Base-by-base conservation (phyloP, 2,113 vertebrate species). In the Tyto alba region DNA sequence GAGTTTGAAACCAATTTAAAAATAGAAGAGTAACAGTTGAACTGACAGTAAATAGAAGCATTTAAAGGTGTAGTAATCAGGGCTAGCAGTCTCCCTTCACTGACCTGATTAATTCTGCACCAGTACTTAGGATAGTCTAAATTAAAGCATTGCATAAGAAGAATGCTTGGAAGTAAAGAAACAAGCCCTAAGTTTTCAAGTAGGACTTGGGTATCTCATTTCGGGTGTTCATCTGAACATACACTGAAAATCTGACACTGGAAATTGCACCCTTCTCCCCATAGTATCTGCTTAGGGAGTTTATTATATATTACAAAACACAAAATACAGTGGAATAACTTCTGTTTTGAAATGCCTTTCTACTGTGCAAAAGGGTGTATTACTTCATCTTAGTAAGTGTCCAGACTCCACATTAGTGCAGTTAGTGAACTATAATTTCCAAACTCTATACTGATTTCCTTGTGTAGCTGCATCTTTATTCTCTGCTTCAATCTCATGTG, bases 61-160 rank as follows among this genome's bases (percentile, higher is more conserved):
- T 89, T 85, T 88, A 94, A 96, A 93, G 90, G 92, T 93, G 88
- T 77, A 84, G 85, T 88, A 75, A 71, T 72, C 1, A 7, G 72
- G 85, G 76, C 85, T 80, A 67, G 90, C 90, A 90, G 56, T 67
- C 48, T 84, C 32, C 68, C 52, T 88, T 63, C 16, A 21, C 92
- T 92, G 92, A 94, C 90, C 96, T 94, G 92, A 93, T 96, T 97
- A 97, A 93, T 96, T 95, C 93, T 90, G 92, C 45, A 5, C 83
- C 72, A 92, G 73, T 68, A 75, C 90, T 94, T 86, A 81, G 80
- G 60, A 17, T 92, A 76, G 85, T 85, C 90, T 88, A 91, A 94
- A 85, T 91, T 75, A 75, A 89, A 93, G 67, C 63, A 85, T 88
- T 97, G 88, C 78, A 8, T 91, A 89, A 95, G 89, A 82, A 22